Evolutionary conservation across 2,797 vertebrate species (phyloP).

Genomic region (Huso huso): DNA sequence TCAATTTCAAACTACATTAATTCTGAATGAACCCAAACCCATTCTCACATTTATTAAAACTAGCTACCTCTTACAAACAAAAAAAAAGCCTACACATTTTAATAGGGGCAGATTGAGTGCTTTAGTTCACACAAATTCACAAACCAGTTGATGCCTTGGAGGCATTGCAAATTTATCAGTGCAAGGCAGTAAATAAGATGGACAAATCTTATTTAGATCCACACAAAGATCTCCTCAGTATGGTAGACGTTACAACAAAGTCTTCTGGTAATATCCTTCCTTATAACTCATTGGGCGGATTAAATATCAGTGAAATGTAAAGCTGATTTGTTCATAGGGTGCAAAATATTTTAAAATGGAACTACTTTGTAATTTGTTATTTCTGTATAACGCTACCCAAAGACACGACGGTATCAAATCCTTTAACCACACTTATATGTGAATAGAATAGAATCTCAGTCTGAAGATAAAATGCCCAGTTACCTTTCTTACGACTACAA

Average conservation of each 20-base stretch:
- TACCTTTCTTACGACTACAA: neutral
- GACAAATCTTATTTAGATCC: constrained; percentile 38
- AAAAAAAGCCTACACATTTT: constrained; percentile 38
- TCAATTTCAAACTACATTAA: constrained; percentile 56
- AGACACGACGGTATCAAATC: neutral
- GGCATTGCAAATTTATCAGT: constrained; percentile 40
- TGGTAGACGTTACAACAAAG: constrained; percentile 22
- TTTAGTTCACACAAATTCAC: constrained; percentile 39
- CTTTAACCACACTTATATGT: neutral
- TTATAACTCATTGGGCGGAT: constrained; percentile 3
- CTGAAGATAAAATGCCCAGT: neutral
- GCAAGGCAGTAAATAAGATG: constrained; percentile 39
- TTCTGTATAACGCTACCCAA: neutral
- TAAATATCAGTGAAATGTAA: constrained; percentile 6
- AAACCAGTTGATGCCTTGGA: constrained; percentile 48
- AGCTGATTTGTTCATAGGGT: neutral
- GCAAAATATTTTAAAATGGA: constrained; percentile 2
- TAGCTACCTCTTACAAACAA: constrained; percentile 32
- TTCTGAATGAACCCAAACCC: constrained; percentile 50
- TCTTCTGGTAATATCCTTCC: neutral
- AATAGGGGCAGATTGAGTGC: constrained; percentile 41
- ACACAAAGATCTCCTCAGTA: constrained; percentile 33
- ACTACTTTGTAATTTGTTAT: constrained; percentile 2
- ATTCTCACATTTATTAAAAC: constrained; percentile 44
- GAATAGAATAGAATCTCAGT: neutral